A percentile compares a stretch with the other conserved stretches of the same genome.
These are phyloP conservation scores for Zaprionus inermis DNA, from an alignment of 1,140 invertebrate species.

Conservation along the genomic window DNA sequence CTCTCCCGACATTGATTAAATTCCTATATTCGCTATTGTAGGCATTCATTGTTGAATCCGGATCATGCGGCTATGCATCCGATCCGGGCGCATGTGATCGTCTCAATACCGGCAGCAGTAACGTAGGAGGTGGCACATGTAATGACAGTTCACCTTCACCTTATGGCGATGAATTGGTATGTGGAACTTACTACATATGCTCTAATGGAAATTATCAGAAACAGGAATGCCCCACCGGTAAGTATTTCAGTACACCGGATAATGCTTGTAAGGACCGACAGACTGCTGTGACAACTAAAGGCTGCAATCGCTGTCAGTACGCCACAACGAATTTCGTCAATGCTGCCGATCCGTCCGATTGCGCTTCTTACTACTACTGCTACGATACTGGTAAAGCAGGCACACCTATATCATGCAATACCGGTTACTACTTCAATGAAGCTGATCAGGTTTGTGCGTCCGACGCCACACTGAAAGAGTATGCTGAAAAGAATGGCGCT, in stretches of 20 bases:
- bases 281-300: not conserved
- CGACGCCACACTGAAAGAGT: rapidly evolving
- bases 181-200: slow-evolving; percentile 48
- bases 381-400: not conserved
- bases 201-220: not conserved
- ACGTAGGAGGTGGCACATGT: not conserved
- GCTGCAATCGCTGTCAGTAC: slow-evolving; percentile 62
- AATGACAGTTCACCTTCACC: too few species aligned
- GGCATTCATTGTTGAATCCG: slow-evolving; percentile 18
- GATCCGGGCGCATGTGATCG: slow-evolving; percentile 27
- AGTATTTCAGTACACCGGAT: slow-evolving; percentile 18
- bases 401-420: rapidly evolving
- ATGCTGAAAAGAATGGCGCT: slow-evolving; percentile 22
- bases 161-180: not conserved
- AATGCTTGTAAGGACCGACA: not conserved
- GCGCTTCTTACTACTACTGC: slow-evolving; percentile 51
- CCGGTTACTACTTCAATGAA: slow-evolving; percentile 37
- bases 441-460: slow-evolving; percentile 16
- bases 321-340: slow-evolving; percentile 32
- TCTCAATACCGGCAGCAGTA: too few species aligned
- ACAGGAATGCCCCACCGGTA: slow-evolving; percentile 17
- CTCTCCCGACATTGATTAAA: too few species aligned
- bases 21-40: too few species aligned
- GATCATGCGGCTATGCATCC: not conserved
- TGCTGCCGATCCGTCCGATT: slow-evolving; percentile 26